Evolutionary conservation across 2,797 vertebrate species (phyloP).

Genomic region (Cercopithecus diana): DNA sequence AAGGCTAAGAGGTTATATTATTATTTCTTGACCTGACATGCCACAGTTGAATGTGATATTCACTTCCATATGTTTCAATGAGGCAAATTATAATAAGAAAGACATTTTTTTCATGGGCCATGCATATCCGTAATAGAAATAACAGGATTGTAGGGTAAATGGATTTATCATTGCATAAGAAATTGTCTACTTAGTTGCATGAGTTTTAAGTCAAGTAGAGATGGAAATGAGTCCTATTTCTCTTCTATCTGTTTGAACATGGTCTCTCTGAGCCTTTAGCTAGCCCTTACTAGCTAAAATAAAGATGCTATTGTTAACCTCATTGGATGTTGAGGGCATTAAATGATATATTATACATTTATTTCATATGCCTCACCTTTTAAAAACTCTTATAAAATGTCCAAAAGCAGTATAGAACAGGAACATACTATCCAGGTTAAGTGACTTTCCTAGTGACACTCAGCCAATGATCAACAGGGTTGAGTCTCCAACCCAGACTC

Average conservation of each 20-base stretch:
- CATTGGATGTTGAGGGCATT: neutral
- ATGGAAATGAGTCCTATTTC: neutral
- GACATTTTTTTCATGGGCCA: neutral
- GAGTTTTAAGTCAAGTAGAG: constrained; percentile 7
- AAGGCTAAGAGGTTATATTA: neutral
- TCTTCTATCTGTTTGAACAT: neutral
- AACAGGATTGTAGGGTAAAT: neutral
- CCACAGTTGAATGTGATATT: neutral
- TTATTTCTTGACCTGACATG: neutral
- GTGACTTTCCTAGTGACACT: neutral
- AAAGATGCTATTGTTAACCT: neutral
- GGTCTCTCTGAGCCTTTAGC: neutral
- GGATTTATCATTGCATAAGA: neutral
- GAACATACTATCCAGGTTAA: neutral
- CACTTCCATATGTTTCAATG: neutral
- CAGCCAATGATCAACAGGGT: neutral
- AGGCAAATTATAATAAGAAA: constrained; percentile 14
- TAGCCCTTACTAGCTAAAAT: neutral
- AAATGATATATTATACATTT: neutral
- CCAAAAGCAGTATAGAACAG: neutral
- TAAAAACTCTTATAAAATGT: neutral
- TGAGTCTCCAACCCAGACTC: neutral
- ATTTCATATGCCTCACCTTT: neutral
- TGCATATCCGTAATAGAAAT: constrained; percentile 12
- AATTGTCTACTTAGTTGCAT: neutral